A percentile compares a stretch with the other conserved stretches of the same genome.
Evolutionary conservation across 2,888 invertebrate species (phyloP).

Genomic region (Caradrina clavipalpis): DNA sequence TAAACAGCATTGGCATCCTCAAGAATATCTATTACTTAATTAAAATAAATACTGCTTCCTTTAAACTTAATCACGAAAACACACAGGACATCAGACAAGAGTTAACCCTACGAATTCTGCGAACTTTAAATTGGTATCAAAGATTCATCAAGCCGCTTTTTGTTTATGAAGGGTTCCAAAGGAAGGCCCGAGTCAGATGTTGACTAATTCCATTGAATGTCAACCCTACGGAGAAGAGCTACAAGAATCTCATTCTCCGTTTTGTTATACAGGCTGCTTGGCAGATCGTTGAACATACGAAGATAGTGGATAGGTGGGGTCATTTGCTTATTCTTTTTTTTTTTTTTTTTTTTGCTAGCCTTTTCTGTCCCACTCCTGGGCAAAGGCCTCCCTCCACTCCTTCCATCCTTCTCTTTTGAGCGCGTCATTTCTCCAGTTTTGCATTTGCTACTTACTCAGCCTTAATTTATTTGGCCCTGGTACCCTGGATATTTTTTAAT

Average conservation of each 20-base stretch:
- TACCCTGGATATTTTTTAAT: too few species aligned
- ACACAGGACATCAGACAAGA: slow-evolving; percentile 35
- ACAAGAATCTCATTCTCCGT: slow-evolving; percentile 43
- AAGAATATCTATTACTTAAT: slow-evolving; percentile 38
- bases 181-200: slow-evolving; percentile 47
- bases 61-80: slow-evolving; percentile 26
- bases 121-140: slow-evolving; percentile 66
- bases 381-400: too few species aligned
- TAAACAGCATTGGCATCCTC: background rate
- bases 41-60: slow-evolving; percentile 20
- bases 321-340: too few species aligned
- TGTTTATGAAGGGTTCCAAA: slow-evolving; percentile 57
- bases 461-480: too few species aligned
- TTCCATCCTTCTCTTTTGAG: too few species aligned
- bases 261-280: too few species aligned
- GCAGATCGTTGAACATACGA: too few species aligned
- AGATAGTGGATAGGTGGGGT: too few species aligned
- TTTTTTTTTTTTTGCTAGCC: too few species aligned
- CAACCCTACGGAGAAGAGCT: slow-evolving; percentile 41
- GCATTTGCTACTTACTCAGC: too few species aligned
- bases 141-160: slow-evolving; percentile 65
- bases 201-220: slow-evolving; percentile 63
- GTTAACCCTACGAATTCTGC: slow-evolving; percentile 38
- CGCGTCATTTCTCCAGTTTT: too few species aligned
- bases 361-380: too few species aligned